Conservation (phyloP, 92 coral and sea anemone species). For the Desmophyllum pertusum region DNA sequence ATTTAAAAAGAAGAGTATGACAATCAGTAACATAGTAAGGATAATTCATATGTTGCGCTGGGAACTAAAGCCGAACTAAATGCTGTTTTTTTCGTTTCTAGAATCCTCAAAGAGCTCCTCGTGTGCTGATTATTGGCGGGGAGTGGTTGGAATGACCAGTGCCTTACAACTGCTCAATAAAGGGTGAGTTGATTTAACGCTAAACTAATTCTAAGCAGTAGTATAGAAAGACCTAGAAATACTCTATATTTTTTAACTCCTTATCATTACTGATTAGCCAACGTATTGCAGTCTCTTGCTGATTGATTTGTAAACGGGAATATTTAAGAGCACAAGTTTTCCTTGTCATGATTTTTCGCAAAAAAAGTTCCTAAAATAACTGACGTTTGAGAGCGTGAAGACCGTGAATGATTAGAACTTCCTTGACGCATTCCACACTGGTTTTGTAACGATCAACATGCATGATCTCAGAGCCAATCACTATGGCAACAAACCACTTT, state of each 20-base stretch:
- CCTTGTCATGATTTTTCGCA: not conserved
- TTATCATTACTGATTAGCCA: too few relatives aligned
- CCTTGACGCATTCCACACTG: not conserved
- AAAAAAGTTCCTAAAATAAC: not conserved
- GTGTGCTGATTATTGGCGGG: constrained; percentile 29
- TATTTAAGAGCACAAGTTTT: too few relatives aligned
- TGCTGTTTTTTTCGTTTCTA: not conserved
- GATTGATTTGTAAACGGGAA: too few relatives aligned
- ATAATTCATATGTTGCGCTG: too few relatives aligned
- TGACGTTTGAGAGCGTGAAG: not conserved
- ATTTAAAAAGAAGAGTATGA: not conserved
- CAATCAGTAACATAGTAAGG: not conserved
- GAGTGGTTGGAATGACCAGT: constrained; percentile 37
- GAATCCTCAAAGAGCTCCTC: constrained; percentile 15
- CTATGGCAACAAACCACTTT: not conserved
- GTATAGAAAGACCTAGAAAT: too few relatives aligned
- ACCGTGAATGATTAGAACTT: not conserved
- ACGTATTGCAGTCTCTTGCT: too few relatives aligned
- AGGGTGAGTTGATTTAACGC: constrained; percentile 10
- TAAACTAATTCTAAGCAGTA: too few relatives aligned
- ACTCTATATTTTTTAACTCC: too few relatives aligned
- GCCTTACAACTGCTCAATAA: constrained; percentile 20
- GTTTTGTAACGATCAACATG: not conserved
- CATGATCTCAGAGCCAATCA: not conserved
- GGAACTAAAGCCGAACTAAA: not conserved